These are phyloP conservation scores for Hermatobates lingyangjiaoensis DNA, from an alignment of 1,140 invertebrate species.

Conservation along the genomic window DNA sequence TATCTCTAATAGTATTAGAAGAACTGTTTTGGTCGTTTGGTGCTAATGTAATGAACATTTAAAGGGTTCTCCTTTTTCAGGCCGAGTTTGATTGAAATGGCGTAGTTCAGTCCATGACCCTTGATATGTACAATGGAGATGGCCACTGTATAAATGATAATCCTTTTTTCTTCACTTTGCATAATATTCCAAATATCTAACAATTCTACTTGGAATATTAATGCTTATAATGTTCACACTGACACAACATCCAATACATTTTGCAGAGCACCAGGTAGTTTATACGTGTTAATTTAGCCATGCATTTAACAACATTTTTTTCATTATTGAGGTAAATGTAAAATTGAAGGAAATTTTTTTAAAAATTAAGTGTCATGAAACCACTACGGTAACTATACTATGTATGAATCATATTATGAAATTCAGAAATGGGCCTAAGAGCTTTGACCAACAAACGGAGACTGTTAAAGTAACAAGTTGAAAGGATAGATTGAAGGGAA, in stretches of 20 bases:
- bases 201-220: constrained; percentile 29
- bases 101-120: constrained; percentile 43
- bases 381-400: too few relatives aligned
- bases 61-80: constrained; percentile 19
- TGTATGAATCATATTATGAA: too few relatives aligned
- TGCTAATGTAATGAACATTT: too few relatives aligned
- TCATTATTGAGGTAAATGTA: too few relatives aligned
- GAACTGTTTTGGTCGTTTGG: too few relatives aligned
- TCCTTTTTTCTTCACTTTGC: constrained; percentile 21
- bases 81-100: constrained; percentile 41
- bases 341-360: too few relatives aligned
- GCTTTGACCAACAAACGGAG: too few relatives aligned
- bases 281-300: constrained; percentile 3
- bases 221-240: constrained; percentile 32
- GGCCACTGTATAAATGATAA: constrained; percentile 39
- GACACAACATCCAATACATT: constrained; percentile 41
- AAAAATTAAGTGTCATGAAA: too few relatives aligned
- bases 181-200: constrained; percentile 39
- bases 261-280: constrained; percentile 35
- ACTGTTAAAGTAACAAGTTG: too few relatives aligned
- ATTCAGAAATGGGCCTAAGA: too few relatives aligned
- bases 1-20: too few relatives aligned
- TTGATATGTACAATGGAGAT: constrained; percentile 38
- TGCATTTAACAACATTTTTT: neutral
- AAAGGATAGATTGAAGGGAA: too few relatives aligned